Percentiles rank a stretch among this genome's conserved stretches.
Conservation (phyloP, 2,888 invertebrate genomes). For the Acanthosoma haemorrhoidale region DNA sequence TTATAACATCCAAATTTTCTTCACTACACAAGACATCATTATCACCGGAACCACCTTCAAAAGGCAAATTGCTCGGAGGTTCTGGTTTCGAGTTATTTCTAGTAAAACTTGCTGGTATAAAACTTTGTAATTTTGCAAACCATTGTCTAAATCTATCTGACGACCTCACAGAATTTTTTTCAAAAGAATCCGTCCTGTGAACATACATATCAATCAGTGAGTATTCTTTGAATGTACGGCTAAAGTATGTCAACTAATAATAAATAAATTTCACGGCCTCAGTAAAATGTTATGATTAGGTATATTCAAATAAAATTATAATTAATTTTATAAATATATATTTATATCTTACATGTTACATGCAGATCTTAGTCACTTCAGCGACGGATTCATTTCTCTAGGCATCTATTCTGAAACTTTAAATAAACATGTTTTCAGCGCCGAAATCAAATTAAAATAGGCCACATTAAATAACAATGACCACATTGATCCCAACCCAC, state of each 20-base stretch:
- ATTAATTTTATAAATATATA: not conserved
- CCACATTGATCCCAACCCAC: too few relatives aligned
- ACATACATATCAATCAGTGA: too few relatives aligned
- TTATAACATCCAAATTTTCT: slow-evolving; percentile 3
- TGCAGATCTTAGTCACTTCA: too few relatives aligned
- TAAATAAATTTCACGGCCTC: not conserved
- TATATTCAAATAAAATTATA: not conserved
- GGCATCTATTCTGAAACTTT: too few relatives aligned
- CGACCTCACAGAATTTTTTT: not conserved
- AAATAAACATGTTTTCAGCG: too few relatives aligned
- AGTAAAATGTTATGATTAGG: not conserved
- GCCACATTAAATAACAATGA: too few relatives aligned
- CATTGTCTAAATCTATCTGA: not conserved
- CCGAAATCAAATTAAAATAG: too few relatives aligned
- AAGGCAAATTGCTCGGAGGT: not conserved
- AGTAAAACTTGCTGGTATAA: not conserved
- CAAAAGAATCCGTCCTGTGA: not conserved
- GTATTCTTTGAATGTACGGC: too few relatives aligned
- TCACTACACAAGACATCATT: not conserved
- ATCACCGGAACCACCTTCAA: not conserved
- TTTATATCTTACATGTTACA: too few relatives aligned
- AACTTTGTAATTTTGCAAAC: not conserved
- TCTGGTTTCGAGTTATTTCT: not conserved
- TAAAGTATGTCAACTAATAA: not conserved
- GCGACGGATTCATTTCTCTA: too few relatives aligned